A percentile compares a stretch with the other conserved stretches of the same genome.
Conservation (phyloP, 1,140 invertebrate species). For the Megalonaias nervosa region DNA sequence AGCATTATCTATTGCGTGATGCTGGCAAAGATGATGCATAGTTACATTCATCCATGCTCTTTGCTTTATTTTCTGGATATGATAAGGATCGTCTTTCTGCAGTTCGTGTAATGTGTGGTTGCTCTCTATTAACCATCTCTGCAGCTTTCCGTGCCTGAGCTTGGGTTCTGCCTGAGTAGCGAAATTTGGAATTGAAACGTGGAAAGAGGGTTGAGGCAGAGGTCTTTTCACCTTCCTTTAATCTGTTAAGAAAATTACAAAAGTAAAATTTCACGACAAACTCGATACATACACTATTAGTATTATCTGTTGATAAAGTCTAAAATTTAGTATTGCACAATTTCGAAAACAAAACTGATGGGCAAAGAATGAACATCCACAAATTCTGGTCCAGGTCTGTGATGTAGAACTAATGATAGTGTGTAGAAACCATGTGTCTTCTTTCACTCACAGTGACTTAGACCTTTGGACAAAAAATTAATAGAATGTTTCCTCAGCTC, state of each 20-base stretch:
- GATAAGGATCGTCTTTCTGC: slow-evolving; percentile 71
- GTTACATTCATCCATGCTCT: slow-evolving; percentile 16
- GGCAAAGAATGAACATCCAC: no score
- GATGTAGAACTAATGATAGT: no score
- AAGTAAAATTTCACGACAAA: not conserved
- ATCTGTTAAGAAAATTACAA: slow-evolving; percentile 73
- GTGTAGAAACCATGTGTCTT: no score
- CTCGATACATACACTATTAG: no score
- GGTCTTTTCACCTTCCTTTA: slow-evolving; percentile 92
- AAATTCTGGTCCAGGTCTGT: no score
- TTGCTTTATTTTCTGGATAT: slow-evolving; percentile 19
- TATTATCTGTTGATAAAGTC: no score
- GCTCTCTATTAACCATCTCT: slow-evolving; percentile 84
- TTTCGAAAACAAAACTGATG: no score
- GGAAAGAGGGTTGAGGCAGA: slow-evolving; percentile 83
- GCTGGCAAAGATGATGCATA: not conserved
- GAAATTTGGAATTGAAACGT: slow-evolving; percentile 92
- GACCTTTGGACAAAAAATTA: no score
- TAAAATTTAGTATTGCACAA: no score
- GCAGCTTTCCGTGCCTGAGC: slow-evolving; percentile 85
- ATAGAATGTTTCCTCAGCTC: no score
- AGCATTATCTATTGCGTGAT: no score
- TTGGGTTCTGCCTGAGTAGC: slow-evolving; percentile 96
- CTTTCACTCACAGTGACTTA: no score
- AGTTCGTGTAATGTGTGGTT: slow-evolving; percentile 89